These are phyloP conservation scores for Leptopilina boulardi DNA, from an alignment of 1,140 invertebrate genomes.

Conservation along the genomic window DNA sequence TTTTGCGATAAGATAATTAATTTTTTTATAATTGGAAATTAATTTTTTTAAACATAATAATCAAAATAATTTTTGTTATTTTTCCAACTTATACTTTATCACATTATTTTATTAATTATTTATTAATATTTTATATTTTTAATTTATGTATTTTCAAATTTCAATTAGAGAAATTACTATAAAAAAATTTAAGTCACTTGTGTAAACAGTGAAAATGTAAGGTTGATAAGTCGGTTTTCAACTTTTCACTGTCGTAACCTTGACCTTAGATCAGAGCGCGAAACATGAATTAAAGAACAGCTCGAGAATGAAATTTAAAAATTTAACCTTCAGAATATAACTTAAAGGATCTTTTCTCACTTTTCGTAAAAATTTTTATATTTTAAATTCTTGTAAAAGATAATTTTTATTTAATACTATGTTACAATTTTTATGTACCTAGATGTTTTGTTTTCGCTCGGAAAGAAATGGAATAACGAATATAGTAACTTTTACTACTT, in stretches of 20 bases:
- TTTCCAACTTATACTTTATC: too few relatives aligned
- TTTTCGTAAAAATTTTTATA: background rate
- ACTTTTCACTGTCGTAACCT: constrained; percentile 14
- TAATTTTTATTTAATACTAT: background rate
- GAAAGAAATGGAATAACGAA: too few relatives aligned
- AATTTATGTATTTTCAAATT: background rate
- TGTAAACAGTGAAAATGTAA: constrained; percentile 3
- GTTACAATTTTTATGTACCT: background rate
- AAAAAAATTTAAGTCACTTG: background rate
- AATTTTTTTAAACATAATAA: too few relatives aligned
- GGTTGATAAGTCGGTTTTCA: background rate
- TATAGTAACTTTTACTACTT: too few relatives aligned
- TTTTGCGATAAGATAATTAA: too few relatives aligned
- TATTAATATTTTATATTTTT: too few relatives aligned
- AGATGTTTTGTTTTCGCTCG: background rate
- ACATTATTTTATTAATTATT: too few relatives aligned
- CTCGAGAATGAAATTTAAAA: constrained; percentile 32
- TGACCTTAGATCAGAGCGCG: background rate
- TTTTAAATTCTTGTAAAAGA: background rate
- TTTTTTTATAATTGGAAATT: too few relatives aligned
- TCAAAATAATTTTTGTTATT: too few relatives aligned
- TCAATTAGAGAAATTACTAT: background rate
- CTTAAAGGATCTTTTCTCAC: background rate
- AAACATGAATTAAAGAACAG: constrained; percentile 18
- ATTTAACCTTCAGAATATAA: background rate